Evolutionary conservation across 2,113 vertebrate species (phyloP).

Genomic region (Orycteropus afer): DNA sequence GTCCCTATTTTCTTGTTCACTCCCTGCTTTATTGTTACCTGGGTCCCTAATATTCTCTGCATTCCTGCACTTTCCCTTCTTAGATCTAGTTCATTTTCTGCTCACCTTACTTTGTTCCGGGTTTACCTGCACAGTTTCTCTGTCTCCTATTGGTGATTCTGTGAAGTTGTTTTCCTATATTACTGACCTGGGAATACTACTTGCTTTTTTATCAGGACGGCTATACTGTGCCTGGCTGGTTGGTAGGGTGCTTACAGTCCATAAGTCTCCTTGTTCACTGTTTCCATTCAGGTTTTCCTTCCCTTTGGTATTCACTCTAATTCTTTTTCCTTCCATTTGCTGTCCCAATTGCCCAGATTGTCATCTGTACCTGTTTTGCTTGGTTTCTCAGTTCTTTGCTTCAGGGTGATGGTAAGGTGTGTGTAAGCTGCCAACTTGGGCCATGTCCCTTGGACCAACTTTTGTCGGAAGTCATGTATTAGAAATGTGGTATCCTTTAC

Average conservation of each 20-base stretch:
- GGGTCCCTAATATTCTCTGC: too few relatives aligned
- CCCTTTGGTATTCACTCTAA: too few relatives aligned
- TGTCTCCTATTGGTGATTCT: background rate
- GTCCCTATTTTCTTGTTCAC: background rate
- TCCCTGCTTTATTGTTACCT: too few relatives aligned
- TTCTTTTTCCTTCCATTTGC: background rate
- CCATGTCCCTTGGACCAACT: too few relatives aligned
- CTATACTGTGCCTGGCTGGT: too few relatives aligned
- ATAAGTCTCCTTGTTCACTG: too few relatives aligned
- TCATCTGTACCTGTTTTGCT: background rate
- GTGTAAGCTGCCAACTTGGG: background rate
- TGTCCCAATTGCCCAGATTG: background rate
- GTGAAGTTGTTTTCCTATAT: background rate
- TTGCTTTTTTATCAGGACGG: background rate
- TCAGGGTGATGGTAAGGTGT: background rate
- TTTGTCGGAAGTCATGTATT: background rate
- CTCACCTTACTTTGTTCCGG: background rate
- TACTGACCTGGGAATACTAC: background rate
- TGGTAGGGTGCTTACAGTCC: too few relatives aligned
- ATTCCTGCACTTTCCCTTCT: background rate
- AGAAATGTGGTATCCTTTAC: background rate
- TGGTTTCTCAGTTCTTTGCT: background rate
- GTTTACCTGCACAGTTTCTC: background rate
- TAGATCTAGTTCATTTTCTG: background rate
- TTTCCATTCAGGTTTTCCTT: too few relatives aligned